These are phyloP conservation scores for Cheilosia soror DNA, from an alignment of 2,888 invertebrate species.

Conservation along the genomic window DNA sequence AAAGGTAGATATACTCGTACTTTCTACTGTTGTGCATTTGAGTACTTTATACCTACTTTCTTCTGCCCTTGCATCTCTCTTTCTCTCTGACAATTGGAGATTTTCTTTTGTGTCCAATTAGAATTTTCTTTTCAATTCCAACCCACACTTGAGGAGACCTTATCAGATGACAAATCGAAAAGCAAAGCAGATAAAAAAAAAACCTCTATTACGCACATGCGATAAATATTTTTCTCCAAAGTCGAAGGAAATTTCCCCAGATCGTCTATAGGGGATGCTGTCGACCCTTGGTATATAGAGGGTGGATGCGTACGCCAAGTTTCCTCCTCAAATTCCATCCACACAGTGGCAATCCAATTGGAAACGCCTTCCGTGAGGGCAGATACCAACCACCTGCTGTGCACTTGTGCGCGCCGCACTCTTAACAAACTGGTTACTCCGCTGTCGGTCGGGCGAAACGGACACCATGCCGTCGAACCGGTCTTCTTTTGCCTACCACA, in stretches of 20 bases:
- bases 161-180: conserved; percentile 23
- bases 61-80: background rate
- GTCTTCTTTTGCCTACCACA: conserved; percentile 34
- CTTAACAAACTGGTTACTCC: conserved; percentile 38
- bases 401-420: conserved; percentile 72
- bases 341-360: conserved; percentile 60
- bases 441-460: too few species aligned
- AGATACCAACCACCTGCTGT: conserved; percentile 75
- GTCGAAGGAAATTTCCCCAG: conserved; percentile 58
- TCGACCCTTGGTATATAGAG: conserved; percentile 69
- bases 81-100: conserved; percentile 37
- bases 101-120: conserved; percentile 70
- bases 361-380: conserved; percentile 71
- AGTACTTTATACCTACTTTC: conserved; percentile 47
- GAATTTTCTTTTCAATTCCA: conserved; percentile 62
- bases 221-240: conserved; percentile 46
- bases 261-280: conserved; percentile 52
- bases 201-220: background rate
- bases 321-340: conserved; percentile 50
- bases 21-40: conserved; percentile 53
- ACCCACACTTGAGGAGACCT: conserved; percentile 39
- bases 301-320: conserved; percentile 71
- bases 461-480: conserved; percentile 48
- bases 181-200: background rate
- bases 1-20: background rate